Evolutionary conservation across 2,888 invertebrate species (phyloP).

Genomic region (Malthinus flaveolus): DNA sequence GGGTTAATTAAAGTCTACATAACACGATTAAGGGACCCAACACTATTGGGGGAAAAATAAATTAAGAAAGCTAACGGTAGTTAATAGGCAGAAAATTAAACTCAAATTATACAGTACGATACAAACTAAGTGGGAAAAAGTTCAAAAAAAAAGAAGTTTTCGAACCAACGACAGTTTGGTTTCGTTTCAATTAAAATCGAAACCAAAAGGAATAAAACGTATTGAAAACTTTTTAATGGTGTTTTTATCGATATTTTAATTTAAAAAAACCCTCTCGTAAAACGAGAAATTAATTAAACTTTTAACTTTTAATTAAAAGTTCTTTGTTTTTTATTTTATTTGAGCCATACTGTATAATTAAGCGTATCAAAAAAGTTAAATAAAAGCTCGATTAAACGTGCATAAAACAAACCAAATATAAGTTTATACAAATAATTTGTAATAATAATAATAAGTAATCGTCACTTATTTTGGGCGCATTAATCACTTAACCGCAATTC

Average conservation of each 20-base stretch:
- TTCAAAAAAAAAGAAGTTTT: no score
- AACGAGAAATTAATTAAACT: no score
- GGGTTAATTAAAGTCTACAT: conserved; percentile 1
- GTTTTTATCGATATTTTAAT: no score
- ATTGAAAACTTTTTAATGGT: no score
- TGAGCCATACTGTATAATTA: conserved; percentile 1
- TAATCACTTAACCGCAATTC: conserved; percentile 17
- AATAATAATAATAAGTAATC: no score
- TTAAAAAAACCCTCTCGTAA: no score
- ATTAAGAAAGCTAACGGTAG: conserved; percentile 7
- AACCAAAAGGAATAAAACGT: no score
- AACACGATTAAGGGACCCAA: background rate
- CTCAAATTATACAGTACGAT: no score
- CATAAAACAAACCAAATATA: conserved; percentile 28
- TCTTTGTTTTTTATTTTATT: background rate
- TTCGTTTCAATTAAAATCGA: no score
- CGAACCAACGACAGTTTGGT: no score
- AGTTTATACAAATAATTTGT: conserved; percentile 22
- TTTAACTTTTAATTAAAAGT: no score
- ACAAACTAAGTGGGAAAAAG: no score
- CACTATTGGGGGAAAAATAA: background rate
- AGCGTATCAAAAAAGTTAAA: conserved; percentile 5
- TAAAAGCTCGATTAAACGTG: conserved; percentile 21
- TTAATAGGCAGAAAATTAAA: conserved; percentile 6
- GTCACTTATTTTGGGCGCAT: conserved; percentile 2